These are phyloP conservation scores for Takifugu bimaculatus DNA, from an alignment of 2,113 vertebrate genomes.

Conservation along the genomic window DNA sequence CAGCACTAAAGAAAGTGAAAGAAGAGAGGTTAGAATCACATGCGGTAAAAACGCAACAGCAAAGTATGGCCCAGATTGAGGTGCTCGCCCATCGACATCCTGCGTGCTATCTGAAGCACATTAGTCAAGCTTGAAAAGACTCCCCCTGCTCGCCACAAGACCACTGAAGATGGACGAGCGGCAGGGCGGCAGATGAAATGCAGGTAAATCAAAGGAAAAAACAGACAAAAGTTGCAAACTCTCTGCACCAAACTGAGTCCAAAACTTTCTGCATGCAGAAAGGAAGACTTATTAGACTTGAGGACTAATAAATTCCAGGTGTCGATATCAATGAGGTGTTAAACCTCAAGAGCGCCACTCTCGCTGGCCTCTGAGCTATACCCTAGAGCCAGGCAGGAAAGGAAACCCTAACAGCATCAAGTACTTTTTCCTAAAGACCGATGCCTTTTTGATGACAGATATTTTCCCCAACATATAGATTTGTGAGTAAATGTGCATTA, in stretches of 20 bases:
- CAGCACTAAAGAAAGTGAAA: constrained; percentile 15
- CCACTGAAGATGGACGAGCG: constrained; percentile 53
- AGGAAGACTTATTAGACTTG: constrained; percentile 34
- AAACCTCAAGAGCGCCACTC: constrained; percentile 54
- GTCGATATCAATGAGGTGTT: constrained; percentile 64
- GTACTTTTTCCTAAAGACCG: too few relatives aligned
- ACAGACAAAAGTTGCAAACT: constrained; percentile 33
- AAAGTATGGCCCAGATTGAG: constrained; percentile 55
- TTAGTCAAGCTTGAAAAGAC: constrained; percentile 63
- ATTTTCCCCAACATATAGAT: constrained; percentile 19
- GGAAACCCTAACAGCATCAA: too few relatives aligned
- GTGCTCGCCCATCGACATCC: constrained; percentile 53
- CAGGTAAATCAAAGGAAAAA: constrained; percentile 44
- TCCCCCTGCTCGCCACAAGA: constrained; percentile 36
- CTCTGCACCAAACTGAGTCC: constrained; percentile 18
- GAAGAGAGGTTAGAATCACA: constrained; percentile 20
- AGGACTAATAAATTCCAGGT: constrained; percentile 70
- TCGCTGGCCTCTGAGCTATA: constrained; percentile 45
- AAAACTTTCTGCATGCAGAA: constrained; percentile 28
- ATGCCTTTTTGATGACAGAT: constrained; percentile 1
- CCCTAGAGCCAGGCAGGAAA: constrained; percentile 26
- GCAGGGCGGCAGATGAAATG: constrained; percentile 49
- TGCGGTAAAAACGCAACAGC: constrained; percentile 41
- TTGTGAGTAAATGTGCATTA: too few relatives aligned
- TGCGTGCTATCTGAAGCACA: constrained; percentile 63